Conservation (phyloP, 2,797 vertebrate genomes). For the Malacoctenus gilli region DNA sequence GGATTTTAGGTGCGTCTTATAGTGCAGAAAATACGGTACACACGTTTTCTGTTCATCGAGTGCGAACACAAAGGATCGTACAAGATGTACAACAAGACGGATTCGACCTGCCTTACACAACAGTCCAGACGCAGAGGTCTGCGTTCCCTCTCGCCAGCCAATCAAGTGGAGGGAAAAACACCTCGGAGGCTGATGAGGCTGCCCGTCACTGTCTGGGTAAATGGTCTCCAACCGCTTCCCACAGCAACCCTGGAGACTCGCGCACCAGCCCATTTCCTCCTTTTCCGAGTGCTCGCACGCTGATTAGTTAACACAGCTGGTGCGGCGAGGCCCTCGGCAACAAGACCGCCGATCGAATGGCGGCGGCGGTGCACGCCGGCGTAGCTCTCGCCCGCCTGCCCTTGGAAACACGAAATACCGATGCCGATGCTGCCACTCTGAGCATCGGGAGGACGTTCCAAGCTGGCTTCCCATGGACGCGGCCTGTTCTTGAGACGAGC, state of each 20-base stretch:
- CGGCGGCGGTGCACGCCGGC: neutral
- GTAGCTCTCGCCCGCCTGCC: too few species aligned
- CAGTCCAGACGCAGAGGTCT: too few species aligned
- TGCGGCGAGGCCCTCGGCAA: slow-evolving; percentile 7
- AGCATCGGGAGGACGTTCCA: too few species aligned
- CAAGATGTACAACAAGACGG: too few species aligned
- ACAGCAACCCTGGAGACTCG: slow-evolving; percentile 35
- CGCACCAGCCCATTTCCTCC: slow-evolving; percentile 29
- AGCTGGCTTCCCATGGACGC: slow-evolving; percentile 19
- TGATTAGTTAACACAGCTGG: slow-evolving; percentile 60
- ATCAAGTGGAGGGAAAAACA: slow-evolving; percentile 5
- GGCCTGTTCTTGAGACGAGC: neutral
- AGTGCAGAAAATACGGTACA: too few species aligned
- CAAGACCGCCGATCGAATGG: slow-evolving; percentile 37
- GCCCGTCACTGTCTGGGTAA: slow-evolving; percentile 22
- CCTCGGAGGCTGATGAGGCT: slow-evolving; percentile 10
- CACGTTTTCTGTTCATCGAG: too few species aligned
- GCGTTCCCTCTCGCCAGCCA: too few species aligned
- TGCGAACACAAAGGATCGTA: too few species aligned
- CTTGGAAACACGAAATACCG: too few species aligned
- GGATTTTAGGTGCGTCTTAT: too few species aligned
- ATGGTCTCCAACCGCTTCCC: slow-evolving; percentile 37
- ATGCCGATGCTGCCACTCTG: too few species aligned
- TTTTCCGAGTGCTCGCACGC: slow-evolving; percentile 30
- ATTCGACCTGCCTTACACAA: too few species aligned